Base-by-base conservation (phyloP, 2,113 vertebrate species). In the Leuciscus idus region DNA sequence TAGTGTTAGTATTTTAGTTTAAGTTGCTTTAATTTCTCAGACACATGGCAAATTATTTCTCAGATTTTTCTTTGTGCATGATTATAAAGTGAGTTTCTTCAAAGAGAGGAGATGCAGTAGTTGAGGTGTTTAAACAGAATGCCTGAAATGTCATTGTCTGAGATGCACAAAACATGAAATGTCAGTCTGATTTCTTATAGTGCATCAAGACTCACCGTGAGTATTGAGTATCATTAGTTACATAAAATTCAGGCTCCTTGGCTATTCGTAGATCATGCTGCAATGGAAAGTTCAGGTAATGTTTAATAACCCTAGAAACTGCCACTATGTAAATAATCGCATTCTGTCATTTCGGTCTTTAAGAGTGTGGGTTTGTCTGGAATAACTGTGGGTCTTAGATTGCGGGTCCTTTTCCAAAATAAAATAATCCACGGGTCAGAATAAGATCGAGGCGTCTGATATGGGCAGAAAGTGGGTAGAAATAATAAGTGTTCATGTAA, bases 241-340 rank as follows among this genome's bases (percentile, higher is more conserved):
- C n/a, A 23, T 82, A n/a, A 59, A 59, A 28, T 21, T 26, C 30
- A 57, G 82, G 8, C 81, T 73, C 8, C 8, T 39, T 50, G 46
- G 62, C 62, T 59, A 39, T 84, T 73, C 46, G 30, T 52, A 26
- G 81, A 39, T 72, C 30, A 19, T 73, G 82, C 52, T 59, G 68
- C 50, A 73, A 84, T 84, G 82, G 82, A 84, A 84, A 84, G 19
- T 57, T 48, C 82, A 73, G 52, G 68, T 73, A 72, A 84, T 73
- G 82, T 84, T 84, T 73, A 13, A 84, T 73, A 57, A 55, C 68
- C 68, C 66, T 82, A 74, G 30, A 84, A 59, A 59, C 82, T 39
- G 66, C 43, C 80, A 82, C 62, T 28, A 36, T 70, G 80, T 33
- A 82, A 52, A 70, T 28, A 81, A 30, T 50, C 26, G 2, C 28